phyloP scores from a whole-genome alignment of 64 coral and sea anemone genomes.

The Platygyra sinensis region DNA sequence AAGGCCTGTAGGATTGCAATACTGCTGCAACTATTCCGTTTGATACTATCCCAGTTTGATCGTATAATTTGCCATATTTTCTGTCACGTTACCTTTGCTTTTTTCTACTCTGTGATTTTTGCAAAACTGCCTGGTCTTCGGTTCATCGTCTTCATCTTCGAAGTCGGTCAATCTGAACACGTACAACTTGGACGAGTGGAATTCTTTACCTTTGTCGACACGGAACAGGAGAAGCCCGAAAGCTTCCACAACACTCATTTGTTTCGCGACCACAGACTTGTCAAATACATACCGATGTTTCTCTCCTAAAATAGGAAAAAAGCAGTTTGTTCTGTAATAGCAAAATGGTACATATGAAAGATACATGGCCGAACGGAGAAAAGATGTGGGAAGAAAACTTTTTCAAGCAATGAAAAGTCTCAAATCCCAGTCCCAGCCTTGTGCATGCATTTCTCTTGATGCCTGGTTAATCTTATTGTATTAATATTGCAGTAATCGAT shows the following conservation, averaged over 20 bases:
- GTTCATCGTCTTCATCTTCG: conserved; percentile 71
- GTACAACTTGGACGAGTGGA: conserved; percentile 73
- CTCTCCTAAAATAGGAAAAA: conserved; percentile 30
- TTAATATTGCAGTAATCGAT: too few species aligned
- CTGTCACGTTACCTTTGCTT: conserved; percentile 75
- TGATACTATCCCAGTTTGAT: too few species aligned
- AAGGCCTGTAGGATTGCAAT: too few species aligned
- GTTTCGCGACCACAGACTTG: conserved; percentile 73
- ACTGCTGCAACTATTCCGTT: too few species aligned
- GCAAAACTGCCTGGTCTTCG: conserved; percentile 71
- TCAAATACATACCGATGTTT: conserved; percentile 83
- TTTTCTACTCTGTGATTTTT: conserved; percentile 86
- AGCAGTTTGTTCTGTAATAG: neutral
- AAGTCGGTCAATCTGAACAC: conserved; percentile 86
- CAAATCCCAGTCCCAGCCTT: too few species aligned
- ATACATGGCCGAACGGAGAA: neutral
- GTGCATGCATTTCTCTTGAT: too few species aligned
- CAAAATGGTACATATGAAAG: neutral
- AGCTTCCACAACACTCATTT: conserved; percentile 80
- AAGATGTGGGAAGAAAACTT: neutral
- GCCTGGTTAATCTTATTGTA: too few species aligned
- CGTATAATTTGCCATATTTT: neutral
- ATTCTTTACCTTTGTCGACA: conserved; percentile 91
- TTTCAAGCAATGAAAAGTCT: too few species aligned
- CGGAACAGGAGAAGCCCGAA: conserved; percentile 88